Conservation (phyloP, 2,888 invertebrate genomes). For the Lasioglossum oenotherae region DNA sequence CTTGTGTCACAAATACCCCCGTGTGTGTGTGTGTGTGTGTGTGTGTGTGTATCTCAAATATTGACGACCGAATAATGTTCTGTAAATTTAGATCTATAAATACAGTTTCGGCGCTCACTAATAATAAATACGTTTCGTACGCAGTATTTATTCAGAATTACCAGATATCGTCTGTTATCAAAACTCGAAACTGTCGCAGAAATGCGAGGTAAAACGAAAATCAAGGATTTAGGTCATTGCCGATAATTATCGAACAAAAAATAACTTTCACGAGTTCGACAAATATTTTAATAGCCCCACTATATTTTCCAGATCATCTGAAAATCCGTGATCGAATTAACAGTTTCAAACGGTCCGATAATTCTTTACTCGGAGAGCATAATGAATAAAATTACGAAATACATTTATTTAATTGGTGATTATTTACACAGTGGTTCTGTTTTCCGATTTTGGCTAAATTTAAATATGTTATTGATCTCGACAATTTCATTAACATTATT, state of each 20-base stretch:
- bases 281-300: not conserved
- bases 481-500: no score
- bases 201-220: not conserved
- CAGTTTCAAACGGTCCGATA: not conserved
- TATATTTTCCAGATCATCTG: not conserved
- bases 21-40: not conserved
- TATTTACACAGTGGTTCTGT: no score
- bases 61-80: not conserved
- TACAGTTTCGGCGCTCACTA: not conserved
- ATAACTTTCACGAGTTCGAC: not conserved
- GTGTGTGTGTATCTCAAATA: not conserved
- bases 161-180: not conserved
- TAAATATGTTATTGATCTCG: no score
- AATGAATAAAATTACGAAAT: no score
- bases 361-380: not conserved
- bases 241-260: not conserved
- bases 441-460: no score
- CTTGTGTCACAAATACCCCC: not conserved
- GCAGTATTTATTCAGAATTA: not conserved
- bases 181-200: not conserved
- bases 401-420: no score
- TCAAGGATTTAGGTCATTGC: not conserved
- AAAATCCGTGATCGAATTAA: not conserved
- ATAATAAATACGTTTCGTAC: slow-evolving; percentile 7
- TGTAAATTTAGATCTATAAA: not conserved